Evolutionary conservation across 2,113 vertebrate species (phyloP).

Genomic region (Alethe castanea): DNA sequence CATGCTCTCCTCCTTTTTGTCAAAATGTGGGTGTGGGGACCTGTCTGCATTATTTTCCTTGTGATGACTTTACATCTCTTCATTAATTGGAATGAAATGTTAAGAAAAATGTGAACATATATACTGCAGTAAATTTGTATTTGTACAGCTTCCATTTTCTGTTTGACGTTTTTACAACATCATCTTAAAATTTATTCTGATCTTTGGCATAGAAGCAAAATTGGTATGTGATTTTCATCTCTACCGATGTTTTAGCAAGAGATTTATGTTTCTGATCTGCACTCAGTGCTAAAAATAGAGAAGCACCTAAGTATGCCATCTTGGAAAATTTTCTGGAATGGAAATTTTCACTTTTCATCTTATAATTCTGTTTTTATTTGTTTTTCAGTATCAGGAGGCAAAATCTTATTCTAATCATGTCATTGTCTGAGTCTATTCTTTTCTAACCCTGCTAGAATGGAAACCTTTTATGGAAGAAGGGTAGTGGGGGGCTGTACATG

Average conservation of each 20-base stretch:
- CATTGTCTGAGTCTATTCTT: neutral
- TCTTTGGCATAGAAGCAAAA: neutral
- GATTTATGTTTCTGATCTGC: neutral
- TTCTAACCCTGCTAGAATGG: neutral
- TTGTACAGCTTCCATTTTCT: slow-evolving; percentile 8
- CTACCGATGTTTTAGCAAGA: neutral
- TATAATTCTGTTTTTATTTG: neutral
- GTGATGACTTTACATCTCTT: neutral
- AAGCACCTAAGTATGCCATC: neutral
- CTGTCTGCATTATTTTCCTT: neutral
- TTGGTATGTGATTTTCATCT: neutral
- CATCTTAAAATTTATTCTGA: slow-evolving; percentile 24
- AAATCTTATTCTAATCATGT: neutral
- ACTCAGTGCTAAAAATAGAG: neutral
- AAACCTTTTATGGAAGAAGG: neutral
- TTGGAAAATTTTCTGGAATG: neutral
- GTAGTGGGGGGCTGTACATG: neutral
- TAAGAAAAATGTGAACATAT: neutral
- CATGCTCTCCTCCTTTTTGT: accelerated
- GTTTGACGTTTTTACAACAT: neutral
- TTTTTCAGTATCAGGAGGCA: neutral
- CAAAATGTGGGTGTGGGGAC: neutral
- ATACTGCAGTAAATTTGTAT: neutral
- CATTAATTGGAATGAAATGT: neutral
- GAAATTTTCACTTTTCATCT: neutral